phyloP scores from a whole-genome alignment of 2,888 invertebrate genomes.

The Chesias legatella region DNA sequence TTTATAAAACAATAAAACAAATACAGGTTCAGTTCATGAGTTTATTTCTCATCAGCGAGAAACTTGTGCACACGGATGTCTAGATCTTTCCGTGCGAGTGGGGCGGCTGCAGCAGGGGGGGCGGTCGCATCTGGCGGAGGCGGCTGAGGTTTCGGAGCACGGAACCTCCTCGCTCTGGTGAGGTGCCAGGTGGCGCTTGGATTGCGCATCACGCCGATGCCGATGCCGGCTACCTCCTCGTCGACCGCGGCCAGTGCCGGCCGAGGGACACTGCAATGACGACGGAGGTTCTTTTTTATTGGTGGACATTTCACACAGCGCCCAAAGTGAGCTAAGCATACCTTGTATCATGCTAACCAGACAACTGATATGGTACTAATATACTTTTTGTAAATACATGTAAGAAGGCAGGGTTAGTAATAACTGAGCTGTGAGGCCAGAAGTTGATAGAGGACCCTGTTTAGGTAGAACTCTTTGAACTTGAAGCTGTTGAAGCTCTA shows the following conservation, averaged over 20 bases:
- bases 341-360: not conserved
- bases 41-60: slow-evolving; percentile 37
- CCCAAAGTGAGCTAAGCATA: not conserved
- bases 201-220: slow-evolving; percentile 49
- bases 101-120: slow-evolving; percentile 54
- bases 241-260: slow-evolving; percentile 53
- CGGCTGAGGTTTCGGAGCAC: slow-evolving; percentile 50
- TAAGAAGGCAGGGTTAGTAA: too few species aligned
- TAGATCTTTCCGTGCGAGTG: slow-evolving; percentile 57
- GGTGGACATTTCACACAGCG: not conserved
- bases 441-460: too few species aligned
- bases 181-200: slow-evolving; percentile 63
- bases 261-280: slow-evolving; percentile 48
- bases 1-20: too few species aligned
- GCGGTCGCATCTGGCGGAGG: slow-evolving; percentile 55
- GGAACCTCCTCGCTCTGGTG: slow-evolving; percentile 62
- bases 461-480: too few species aligned
- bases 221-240: slow-evolving; percentile 40
- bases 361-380: too few species aligned
- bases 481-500: too few species aligned
- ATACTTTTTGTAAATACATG: too few species aligned
- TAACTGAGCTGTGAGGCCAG: too few species aligned
- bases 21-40: too few species aligned
- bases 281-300: too few species aligned
- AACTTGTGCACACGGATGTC: slow-evolving; percentile 57